Evolutionary conservation across 2,113 vertebrate genomes (phyloP).

Genomic region (Scomber japonicus): DNA sequence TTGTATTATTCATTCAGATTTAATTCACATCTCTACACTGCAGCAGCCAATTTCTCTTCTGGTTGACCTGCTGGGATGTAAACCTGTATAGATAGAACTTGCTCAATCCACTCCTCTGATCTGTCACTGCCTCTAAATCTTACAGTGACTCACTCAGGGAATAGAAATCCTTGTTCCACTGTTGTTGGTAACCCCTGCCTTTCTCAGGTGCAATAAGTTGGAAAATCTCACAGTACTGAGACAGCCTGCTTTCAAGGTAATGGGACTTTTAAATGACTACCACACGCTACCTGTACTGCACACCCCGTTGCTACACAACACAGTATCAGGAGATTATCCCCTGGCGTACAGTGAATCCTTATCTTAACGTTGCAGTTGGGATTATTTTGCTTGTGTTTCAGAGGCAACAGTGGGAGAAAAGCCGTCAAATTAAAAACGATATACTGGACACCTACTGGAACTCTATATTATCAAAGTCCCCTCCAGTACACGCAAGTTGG

Average conservation of each 20-base stretch:
- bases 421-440: constrained; percentile 50
- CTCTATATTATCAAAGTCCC: constrained; percentile 34
- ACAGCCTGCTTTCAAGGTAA: constrained; percentile 55
- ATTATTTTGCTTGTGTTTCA: constrained; percentile 65
- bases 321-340: constrained; percentile 76
- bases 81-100: constrained; percentile 28
- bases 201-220: constrained; percentile 65
- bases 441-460: constrained; percentile 30
- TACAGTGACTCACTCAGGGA: constrained; percentile 45
- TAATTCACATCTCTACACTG: neutral
- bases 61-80: constrained; percentile 25
- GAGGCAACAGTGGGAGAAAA: constrained; percentile 37
- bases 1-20: neutral
- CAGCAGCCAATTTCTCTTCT: constrained; percentile 18
- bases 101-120: constrained; percentile 41
- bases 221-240: constrained; percentile 53
- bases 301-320: constrained; percentile 54
- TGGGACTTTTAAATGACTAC: constrained; percentile 64
- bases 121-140: constrained; percentile 47
- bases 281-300: constrained; percentile 58
- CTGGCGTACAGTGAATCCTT: constrained; percentile 62
- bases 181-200: constrained; percentile 60
- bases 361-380: constrained; percentile 76
- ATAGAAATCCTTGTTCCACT: constrained; percentile 27
- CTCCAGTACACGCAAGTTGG: constrained; percentile 18